Evolutionary conservation across 2,113 vertebrate genomes (phyloP), one percentile per base, ranked within the genome.

Genomic region (Phylloscopus trochiloides): DNA sequence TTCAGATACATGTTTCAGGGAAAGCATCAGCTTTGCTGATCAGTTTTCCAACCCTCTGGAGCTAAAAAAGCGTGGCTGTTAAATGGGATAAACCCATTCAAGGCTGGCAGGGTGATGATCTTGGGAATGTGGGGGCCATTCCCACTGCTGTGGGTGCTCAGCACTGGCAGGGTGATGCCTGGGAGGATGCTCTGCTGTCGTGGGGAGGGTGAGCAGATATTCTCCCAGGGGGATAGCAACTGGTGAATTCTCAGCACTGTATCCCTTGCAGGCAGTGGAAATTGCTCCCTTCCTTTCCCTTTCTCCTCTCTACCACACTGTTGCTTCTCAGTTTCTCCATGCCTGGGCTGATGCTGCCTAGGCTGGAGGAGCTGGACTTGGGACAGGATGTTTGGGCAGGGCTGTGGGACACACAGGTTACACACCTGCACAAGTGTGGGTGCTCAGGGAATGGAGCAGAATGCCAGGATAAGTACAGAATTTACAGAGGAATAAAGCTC

Each of bases 11-110:
- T 61, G 5, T 86, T 83, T 86, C 16, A 7, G 90, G 47, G 88
- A 59, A 65, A 54, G 88, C 90, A 25, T 24, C 82, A 17, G 36
- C 14, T 72, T 74, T 12, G 65, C 10, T 52, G 3, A 78, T 71
- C 80, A 32, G 65, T 92, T 91, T 88, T 36, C 58, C 81, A 86
- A 5, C 86, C 80, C 76, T 65, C 45, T 45, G 87, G 75, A 55
- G 76, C 75, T 90, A 66, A 89, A n/a, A 82, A 86, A 79, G 86
- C 14, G 12, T 40, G 58, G 54, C 95, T 68, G 32, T 83, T 86
- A 51, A 71, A 75, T 43, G 58, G 4, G 52, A 73, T n/a, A 34
- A 85, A 76, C 7, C 15, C 43, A 32, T 71, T 77, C 77, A 10
- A 29, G 34, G 24, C 29, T 32, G 14, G 24, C 11, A 14, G 6